Conservation (phyloP, 1,140 invertebrate genomes). For the Argopecten irradians region DNA sequence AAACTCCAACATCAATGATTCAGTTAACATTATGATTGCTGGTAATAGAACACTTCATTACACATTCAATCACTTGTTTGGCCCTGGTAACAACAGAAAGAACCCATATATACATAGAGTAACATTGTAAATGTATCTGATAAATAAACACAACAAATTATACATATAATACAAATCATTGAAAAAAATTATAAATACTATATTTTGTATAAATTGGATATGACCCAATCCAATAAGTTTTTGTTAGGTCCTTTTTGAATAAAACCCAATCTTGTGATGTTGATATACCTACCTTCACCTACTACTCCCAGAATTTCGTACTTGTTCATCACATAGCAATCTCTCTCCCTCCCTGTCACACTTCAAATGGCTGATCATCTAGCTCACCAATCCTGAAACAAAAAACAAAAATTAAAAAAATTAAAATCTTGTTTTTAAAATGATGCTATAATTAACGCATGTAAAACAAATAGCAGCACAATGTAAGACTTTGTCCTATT, state of each 20-base stretch:
- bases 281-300: conserved; percentile 77
- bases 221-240: no score
- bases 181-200: no score
- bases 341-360: neutral
- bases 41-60: neutral
- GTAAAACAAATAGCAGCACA: no score
- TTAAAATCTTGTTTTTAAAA: neutral
- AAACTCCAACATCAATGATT: neutral
- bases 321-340: conserved; percentile 76
- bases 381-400: neutral
- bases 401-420: neutral
- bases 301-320: conserved; percentile 77
- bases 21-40: neutral
- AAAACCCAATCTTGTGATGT: neutral
- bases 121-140: neutral
- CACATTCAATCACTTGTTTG: neutral
- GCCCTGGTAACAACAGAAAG: neutral
- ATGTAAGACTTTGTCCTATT: no score
- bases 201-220: no score
- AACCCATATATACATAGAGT: neutral
- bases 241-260: neutral
- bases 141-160: neutral
- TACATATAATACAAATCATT: no score
- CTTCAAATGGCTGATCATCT: neutral
- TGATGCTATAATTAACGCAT: neutral